Percentiles rank a stretch among this genome's conserved stretches.
phyloP scores from a whole-genome alignment of 1,140 invertebrate species.

The Drosophila prosaltans region DNA sequence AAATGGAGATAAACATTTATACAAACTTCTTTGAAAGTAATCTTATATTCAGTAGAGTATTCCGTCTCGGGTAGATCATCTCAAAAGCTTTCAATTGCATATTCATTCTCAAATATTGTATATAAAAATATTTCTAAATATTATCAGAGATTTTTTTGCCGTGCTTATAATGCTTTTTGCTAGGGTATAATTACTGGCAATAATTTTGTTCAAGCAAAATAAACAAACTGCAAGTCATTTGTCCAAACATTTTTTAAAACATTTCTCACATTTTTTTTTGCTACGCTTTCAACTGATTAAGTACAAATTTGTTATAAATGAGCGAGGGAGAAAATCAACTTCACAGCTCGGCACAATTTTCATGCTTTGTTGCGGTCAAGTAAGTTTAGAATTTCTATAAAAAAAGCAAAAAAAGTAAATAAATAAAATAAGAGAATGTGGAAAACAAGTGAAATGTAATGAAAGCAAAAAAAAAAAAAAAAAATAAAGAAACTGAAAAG shows the following conservation, averaged over 20 bases:
- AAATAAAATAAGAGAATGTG: slow-evolving; percentile 23
- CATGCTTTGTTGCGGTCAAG: slow-evolving; percentile 58
- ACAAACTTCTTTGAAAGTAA: too few relatives aligned
- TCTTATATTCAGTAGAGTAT: too few relatives aligned
- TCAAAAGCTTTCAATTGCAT: too few relatives aligned
- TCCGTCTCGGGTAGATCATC: too few relatives aligned
- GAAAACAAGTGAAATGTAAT: slow-evolving; percentile 46
- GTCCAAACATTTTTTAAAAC: not conserved
- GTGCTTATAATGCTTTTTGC: not conserved
- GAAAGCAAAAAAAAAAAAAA: slow-evolving; percentile 26
- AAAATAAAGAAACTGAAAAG: not conserved
- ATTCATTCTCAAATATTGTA: too few relatives aligned
- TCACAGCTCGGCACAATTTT: slow-evolving; percentile 40
- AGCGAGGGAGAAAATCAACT: slow-evolving; percentile 35
- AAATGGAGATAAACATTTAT: too few relatives aligned
- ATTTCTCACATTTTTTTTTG: slow-evolving; percentile 9
- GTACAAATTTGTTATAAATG: slow-evolving; percentile 23
- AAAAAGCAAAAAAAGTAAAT: slow-evolving; percentile 22
- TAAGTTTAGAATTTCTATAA: slow-evolving; percentile 44
- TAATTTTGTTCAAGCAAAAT: slow-evolving; percentile 8
- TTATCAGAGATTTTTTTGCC: too few relatives aligned
- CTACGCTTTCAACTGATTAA: slow-evolving; percentile 24
- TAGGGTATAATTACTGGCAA: slow-evolving; percentile 15
- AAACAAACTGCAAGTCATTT: slow-evolving; percentile 16
- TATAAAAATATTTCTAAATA: too few relatives aligned